A percentile compares a stretch with the other conserved stretches of the same genome.
phyloP scores from a whole-genome alignment of 2,797 vertebrate species.

The Molossus molossus region DNA sequence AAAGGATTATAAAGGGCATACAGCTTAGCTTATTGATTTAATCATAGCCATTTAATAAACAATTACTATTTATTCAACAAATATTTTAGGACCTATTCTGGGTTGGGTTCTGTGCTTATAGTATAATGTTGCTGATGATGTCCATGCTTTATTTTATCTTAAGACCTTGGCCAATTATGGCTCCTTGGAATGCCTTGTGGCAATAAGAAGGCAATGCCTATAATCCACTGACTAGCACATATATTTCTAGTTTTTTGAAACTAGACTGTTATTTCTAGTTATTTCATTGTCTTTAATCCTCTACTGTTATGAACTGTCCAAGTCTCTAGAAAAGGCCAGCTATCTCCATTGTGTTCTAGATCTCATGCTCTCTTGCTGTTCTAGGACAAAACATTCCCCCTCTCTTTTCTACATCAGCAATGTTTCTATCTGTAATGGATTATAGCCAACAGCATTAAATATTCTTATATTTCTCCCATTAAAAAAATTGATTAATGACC shows the following conservation, averaged over 20 bases:
- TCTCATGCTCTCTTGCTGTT: background rate
- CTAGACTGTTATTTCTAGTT: background rate
- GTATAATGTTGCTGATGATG: background rate
- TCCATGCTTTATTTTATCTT: background rate
- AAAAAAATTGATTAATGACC: background rate
- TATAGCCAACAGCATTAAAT: background rate
- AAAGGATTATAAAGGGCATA: background rate
- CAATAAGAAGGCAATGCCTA: background rate
- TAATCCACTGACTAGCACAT: background rate
- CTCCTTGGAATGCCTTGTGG: background rate
- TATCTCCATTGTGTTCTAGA: background rate
- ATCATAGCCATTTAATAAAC: background rate
- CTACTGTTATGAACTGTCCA: background rate
- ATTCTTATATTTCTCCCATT: background rate
- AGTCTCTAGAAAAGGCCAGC: background rate
- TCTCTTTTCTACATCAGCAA: background rate
- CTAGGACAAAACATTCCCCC: background rate
- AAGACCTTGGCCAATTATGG: background rate
- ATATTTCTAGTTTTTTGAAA: slow-evolving; percentile 34
- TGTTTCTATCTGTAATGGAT: background rate
- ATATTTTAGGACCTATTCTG: background rate
- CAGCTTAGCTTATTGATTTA: slow-evolving; percentile 1
- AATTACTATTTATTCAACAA: background rate
- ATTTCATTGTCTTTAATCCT: background rate
- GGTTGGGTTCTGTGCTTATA: background rate